Evolutionary conservation across 2,113 vertebrate species (phyloP).

Genomic region (Tautogolabrus adspersus): DNA sequence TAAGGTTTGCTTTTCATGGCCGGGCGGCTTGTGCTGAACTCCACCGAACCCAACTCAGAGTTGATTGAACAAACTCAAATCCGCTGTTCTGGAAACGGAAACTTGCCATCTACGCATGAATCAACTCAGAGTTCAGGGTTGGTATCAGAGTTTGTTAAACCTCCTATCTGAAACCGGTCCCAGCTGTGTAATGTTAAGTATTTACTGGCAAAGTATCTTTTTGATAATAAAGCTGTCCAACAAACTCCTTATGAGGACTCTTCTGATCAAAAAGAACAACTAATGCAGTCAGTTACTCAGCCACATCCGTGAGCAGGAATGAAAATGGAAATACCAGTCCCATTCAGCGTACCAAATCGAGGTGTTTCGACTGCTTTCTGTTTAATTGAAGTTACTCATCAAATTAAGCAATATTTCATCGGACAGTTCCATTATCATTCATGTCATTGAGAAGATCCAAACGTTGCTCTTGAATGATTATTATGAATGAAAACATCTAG

Average conservation of each 20-base stretch:
- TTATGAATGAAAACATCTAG: not conserved
- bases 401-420: not conserved
- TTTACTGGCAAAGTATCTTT: not conserved
- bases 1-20: no score
- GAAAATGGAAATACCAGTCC: not conserved
- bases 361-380: no score
- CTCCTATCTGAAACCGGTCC: no score
- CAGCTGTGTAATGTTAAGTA: no score
- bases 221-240: not conserved
- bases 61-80: no score
- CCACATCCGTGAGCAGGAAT: not conserved
- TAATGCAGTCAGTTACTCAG: not conserved
- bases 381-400: not conserved
- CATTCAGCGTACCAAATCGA: not conserved
- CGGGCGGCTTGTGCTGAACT: no score
- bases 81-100: no score
- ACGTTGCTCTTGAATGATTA: not conserved
- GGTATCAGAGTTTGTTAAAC: no score
- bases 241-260: not conserved
- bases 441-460: not conserved
- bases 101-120: no score
- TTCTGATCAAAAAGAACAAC: not conserved
- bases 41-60: no score
- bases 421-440: not conserved
- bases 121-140: no score